phyloP scores from a whole-genome alignment of 1,140 invertebrate genomes.

The Cataglyphis hispanica region DNA sequence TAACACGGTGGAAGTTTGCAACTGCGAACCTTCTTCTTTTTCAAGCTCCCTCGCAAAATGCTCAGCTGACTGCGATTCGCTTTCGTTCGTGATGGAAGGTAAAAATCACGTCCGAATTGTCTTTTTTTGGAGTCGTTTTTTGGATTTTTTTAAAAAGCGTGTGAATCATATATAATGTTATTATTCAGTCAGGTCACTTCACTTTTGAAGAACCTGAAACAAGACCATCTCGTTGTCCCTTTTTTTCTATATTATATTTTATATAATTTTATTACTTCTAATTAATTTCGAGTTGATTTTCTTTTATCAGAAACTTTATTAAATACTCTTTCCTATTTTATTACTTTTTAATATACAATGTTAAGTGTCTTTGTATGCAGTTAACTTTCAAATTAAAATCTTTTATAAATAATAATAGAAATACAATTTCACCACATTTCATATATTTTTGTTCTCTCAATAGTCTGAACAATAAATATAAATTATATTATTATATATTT shows the following conservation, averaged over 20 bases:
- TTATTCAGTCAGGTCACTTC: background rate
- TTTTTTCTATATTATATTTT: background rate
- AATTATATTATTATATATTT: background rate
- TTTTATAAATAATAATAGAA: background rate
- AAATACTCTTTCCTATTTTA: background rate
- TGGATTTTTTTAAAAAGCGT: conserved; percentile 32
- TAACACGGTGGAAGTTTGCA: conserved; percentile 69
- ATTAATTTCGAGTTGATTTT: conserved; percentile 7
- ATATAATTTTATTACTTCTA: background rate
- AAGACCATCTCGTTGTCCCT: background rate
- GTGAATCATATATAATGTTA: background rate
- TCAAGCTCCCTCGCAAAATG: conserved; percentile 69
- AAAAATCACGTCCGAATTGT: conserved; percentile 24
- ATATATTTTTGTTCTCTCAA: background rate
- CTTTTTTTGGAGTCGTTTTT: background rate
- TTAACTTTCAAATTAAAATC: background rate
- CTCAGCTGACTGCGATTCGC: conserved; percentile 66
- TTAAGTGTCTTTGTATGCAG: conserved; percentile 1
- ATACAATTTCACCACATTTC: background rate
- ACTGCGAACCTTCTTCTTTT: conserved; percentile 52
- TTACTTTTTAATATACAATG: conserved; percentile 20
- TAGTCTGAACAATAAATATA: background rate
- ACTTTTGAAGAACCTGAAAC: conserved; percentile 23
- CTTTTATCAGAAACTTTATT: conserved; percentile 16
- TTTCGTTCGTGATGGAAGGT: conserved; percentile 56